Conservation (phyloP, 2,113 vertebrate species). For the Hylia prasina region DNA sequence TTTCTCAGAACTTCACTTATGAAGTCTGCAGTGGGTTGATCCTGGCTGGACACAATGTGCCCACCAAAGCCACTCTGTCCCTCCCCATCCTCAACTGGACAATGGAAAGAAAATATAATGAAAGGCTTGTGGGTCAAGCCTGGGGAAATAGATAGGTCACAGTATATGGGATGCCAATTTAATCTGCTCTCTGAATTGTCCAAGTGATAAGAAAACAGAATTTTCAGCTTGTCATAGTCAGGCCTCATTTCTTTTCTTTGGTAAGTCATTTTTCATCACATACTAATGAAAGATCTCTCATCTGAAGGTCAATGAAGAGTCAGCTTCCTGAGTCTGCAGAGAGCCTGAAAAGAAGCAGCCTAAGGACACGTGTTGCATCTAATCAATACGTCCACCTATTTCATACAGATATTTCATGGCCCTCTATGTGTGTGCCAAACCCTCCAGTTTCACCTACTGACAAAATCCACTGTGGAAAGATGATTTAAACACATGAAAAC, state of each 20-base stretch:
- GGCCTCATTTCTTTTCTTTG: conserved; percentile 36
- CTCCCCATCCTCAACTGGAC: background rate
- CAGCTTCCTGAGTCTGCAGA: background rate
- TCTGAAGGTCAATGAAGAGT: conserved; percentile 27
- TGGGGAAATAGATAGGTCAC: background rate
- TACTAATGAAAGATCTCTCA: conserved; percentile 44
- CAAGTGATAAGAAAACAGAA: conserved; percentile 37
- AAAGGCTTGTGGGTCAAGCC: background rate
- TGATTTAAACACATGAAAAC: background rate
- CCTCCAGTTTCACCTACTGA: background rate
- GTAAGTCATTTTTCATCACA: conserved; percentile 45
- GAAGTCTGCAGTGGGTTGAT: background rate
- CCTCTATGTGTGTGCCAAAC: background rate
- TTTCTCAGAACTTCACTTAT: background rate
- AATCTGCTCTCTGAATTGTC: background rate
- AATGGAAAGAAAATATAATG: background rate
- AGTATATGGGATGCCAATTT: background rate
- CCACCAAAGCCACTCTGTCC: background rate
- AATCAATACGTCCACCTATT: background rate
- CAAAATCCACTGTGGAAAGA: background rate
- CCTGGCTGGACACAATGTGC: background rate
- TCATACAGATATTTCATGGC: background rate
- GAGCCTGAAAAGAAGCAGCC: background rate
- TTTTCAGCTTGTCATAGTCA: conserved; percentile 28
- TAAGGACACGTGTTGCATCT: background rate